phyloP scores from a whole-genome alignment of 2,113 vertebrate genomes.

The Leptosomus discolor region DNA sequence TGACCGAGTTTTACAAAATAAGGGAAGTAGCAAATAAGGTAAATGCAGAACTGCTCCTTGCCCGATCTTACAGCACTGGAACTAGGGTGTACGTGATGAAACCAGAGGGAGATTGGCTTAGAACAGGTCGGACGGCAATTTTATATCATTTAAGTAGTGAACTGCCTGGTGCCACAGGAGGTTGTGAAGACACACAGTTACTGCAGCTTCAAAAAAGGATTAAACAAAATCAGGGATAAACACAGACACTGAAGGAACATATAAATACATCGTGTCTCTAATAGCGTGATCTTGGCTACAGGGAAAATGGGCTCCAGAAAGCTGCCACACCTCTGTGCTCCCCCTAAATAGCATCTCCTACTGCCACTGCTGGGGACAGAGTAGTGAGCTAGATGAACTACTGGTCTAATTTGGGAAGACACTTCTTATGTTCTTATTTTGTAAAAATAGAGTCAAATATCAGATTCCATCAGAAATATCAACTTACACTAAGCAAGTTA shows the following conservation, averaged over 20 bases:
- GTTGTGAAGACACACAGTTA: neutral
- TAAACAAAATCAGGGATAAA: neutral
- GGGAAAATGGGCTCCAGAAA: neutral
- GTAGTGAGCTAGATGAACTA: neutral
- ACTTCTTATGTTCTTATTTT: neutral
- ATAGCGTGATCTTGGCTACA: neutral
- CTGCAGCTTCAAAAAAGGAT: neutral
- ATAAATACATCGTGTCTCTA: neutral
- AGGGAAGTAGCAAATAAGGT: neutral
- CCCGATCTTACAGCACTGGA: neutral
- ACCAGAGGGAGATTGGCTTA: neutral
- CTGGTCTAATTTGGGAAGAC: neutral
- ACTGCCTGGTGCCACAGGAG: neutral
- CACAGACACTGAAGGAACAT: neutral
- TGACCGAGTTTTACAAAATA: neutral
- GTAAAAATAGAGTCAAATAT: neutral
- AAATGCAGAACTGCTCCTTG: neutral
- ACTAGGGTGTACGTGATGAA: neutral
- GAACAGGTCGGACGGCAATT: neutral
- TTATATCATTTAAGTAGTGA: neutral
- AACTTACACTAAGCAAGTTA: neutral
- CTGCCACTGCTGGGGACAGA: neutral
- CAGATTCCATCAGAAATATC: neutral
- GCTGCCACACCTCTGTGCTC: neutral
- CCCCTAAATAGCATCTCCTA: neutral